These are phyloP conservation scores for Pseudomyrmex flavicornis DNA, from an alignment of 1,140 invertebrate species.

Conservation along the genomic window DNA sequence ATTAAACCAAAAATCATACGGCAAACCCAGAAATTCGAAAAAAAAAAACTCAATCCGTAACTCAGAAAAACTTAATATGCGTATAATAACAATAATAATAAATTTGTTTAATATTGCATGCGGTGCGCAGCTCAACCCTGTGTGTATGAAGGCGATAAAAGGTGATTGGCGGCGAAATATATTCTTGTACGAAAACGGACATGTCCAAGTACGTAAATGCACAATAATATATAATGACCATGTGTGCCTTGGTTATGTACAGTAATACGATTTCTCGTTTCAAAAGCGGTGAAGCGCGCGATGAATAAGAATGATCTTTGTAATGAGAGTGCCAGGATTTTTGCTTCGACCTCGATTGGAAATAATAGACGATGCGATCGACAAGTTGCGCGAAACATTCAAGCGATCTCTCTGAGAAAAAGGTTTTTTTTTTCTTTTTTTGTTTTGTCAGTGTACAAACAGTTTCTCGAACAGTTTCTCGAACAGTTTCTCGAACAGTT, in stretches of 20 bases:
- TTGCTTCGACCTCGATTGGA: constrained; percentile 62
- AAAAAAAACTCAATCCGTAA: constrained; percentile 59
- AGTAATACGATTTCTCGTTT: constrained; percentile 42
- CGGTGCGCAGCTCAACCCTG: constrained; percentile 82
- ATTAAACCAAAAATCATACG: constrained; percentile 49
- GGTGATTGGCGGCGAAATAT: constrained; percentile 66
- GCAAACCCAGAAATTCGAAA: constrained; percentile 4
- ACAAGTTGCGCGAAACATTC: not conserved
- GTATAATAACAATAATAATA: constrained; percentile 27
- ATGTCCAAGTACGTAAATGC: no score
- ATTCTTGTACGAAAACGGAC: constrained; percentile 28
- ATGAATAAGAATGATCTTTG: constrained; percentile 44
- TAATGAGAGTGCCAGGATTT: constrained; percentile 64
- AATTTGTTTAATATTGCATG: constrained; percentile 69
- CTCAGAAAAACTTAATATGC: constrained; percentile 31
- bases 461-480: not conserved
- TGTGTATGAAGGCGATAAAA: constrained; percentile 66
- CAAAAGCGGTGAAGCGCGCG: constrained; percentile 67
- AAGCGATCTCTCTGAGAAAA: not conserved
- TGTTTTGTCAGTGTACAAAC: not conserved
- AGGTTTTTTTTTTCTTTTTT: no score
- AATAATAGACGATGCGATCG: constrained; percentile 15
- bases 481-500: not conserved
- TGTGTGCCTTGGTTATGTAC: constrained; percentile 65
- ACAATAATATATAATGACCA: no score